Evolutionary conservation across 2,797 vertebrate genomes (phyloP).

Genomic region (Halcyon badia): DNA sequence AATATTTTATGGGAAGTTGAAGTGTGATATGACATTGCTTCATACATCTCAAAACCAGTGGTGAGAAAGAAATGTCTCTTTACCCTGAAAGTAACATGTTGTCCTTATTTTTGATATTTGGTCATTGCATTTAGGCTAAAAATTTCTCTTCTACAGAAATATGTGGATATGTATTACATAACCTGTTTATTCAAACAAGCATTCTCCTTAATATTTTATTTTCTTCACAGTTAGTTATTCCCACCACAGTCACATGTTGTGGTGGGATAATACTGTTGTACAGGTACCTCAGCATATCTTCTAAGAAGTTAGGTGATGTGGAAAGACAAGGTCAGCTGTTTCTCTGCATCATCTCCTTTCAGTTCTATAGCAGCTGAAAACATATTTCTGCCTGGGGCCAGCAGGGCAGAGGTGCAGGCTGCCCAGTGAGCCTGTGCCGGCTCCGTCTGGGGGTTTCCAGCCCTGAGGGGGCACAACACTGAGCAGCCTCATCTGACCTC

Average conservation of each 20-base stretch:
- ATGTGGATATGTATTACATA: neutral
- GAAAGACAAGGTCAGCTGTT: neutral
- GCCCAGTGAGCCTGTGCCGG: neutral
- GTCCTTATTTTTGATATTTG: neutral
- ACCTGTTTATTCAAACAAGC: neutral
- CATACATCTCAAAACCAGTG: neutral
- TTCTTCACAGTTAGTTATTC: neutral
- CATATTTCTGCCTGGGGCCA: accelerated
- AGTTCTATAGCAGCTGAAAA: neutral
- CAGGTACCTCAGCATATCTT: neutral
- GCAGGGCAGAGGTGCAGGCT: accelerated
- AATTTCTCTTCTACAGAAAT: neutral
- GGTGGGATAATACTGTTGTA: neutral
- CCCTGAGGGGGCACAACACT: neutral
- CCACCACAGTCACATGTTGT: neutral
- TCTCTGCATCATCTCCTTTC: neutral
- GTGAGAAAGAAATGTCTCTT: neutral
- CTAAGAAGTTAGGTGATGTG: neutral
- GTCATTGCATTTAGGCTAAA: neutral
- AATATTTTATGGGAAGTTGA: neutral
- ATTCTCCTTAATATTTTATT: neutral
- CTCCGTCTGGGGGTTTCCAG: accelerated
- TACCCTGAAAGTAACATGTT: neutral
- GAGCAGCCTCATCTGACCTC: neutral
- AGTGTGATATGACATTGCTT: neutral